These are phyloP conservation scores for Stichopus horrens DNA, from an alignment of 53 echinoderm and acorn worm species.

Conservation along the genomic window DNA sequence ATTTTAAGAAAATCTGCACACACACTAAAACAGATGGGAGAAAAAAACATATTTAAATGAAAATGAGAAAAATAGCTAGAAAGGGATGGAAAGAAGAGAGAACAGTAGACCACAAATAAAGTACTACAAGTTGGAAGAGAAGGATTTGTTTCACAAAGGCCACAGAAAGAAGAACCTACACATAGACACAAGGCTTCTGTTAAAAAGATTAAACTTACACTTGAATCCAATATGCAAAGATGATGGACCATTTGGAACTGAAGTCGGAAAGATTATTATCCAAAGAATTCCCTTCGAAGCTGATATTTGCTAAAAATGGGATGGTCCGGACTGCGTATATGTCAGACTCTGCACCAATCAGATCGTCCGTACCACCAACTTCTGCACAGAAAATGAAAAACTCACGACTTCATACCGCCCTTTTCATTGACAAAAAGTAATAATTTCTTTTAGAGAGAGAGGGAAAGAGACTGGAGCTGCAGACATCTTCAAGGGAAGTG, in stretches of 20 bases:
- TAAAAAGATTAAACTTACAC: conserved; percentile 27
- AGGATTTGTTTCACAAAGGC: not conserved
- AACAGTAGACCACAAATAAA: not conserved
- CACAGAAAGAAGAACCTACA: not conserved
- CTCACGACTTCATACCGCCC: conserved; percentile 12
- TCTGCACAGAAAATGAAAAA: conserved; percentile 47
- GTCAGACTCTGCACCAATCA: conserved; percentile 25
- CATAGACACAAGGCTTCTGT: not conserved
- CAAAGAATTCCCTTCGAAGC: conserved; percentile 21
- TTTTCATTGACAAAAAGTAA: conserved; percentile 20
- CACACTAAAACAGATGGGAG: no score
- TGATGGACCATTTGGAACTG: conserved; percentile 39
- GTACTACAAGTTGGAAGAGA: not conserved
- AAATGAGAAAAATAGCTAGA: no score
- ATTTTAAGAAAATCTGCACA: no score
- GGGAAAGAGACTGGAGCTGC: not conserved
- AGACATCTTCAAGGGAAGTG: not conserved
- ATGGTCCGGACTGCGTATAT: conserved; percentile 13
- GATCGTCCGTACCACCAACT: conserved; percentile 36
- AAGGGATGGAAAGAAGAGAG: no score
- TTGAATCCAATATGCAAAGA: conserved; percentile 34
- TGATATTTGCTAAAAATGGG: conserved; percentile 28
- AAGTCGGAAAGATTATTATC: conserved; percentile 8
- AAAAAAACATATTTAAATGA: no score
- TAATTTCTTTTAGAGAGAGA: not conserved